Evolutionary conservation across 2,797 vertebrate species (phyloP), one percentile per base, ranked within the genome.

Genomic region (Platyrinchus mystaceus): DNA sequence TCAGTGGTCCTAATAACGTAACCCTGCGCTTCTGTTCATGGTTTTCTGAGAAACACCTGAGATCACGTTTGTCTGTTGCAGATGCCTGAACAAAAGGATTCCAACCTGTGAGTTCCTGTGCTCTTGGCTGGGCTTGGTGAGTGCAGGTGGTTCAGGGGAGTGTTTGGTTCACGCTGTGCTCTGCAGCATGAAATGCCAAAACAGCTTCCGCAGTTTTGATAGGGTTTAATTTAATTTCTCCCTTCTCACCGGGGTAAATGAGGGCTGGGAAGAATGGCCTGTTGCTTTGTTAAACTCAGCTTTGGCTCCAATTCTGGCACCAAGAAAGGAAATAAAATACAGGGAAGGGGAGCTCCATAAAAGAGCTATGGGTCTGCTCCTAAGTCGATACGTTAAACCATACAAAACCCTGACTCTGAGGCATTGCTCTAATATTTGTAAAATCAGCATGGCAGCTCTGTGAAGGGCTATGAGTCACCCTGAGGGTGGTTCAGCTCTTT

Each of bases 371-470:
- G 79, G 83, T 82, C 87, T 92, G 81, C 84, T 87, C 87, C 86
- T 41, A 32, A 73, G 89, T 78, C 37, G 94, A 88, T 86, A 84
- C 73, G 88, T 93, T 94, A 71, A 79, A 84, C 80, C 0, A 1
- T 26, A 93, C 91, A 95, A 92, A 89, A 34, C 75, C 56, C 66
- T 3, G 60, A 41, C 83, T 90, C 92, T 6, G 36, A 92, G 89
- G 56, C 76, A 71, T 12, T 78, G 90, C 94, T 95, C 76, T 94
- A 43, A 41, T 46, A 71, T 95, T 95, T 90, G 89, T 94, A 58
- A 76, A 88, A 96, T 52, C 95, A 94, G 92, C 89, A 19, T 94
- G 96, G 95, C 94, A 91, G 93, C 94, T 94, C 94, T 77, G 30
- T 90, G 44, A 76, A 93, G 87, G 89, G 70, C 91, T 92, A 0